Conservation (phyloP, 2,888 invertebrate species). For the Perizoma affinitatum region DNA sequence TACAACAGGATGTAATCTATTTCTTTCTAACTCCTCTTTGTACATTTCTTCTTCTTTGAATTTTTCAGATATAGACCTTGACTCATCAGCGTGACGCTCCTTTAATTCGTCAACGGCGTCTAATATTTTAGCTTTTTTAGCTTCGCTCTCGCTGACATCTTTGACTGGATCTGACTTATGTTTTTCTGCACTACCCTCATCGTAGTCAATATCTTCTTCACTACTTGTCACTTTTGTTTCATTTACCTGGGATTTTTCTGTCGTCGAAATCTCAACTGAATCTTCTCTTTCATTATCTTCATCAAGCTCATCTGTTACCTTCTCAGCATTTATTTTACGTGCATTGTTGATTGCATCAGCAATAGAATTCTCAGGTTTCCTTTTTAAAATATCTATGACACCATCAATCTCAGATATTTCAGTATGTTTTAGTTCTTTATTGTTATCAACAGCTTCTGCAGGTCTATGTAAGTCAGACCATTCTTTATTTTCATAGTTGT, state of each 20-base stretch:
- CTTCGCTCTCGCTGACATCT: conserved; percentile 60
- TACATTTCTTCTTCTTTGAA: conserved; percentile 68
- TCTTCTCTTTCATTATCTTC: conserved; percentile 29
- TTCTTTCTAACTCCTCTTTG: conserved; percentile 54
- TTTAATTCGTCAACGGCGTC: conserved; percentile 71
- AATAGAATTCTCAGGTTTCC: conserved; percentile 43
- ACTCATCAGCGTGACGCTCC: conserved; percentile 68
- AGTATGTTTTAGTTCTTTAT: conserved; percentile 46
- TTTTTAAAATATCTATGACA: conserved; percentile 66
- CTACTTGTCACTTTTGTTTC: conserved; percentile 23
- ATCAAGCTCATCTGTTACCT: conserved; percentile 13
- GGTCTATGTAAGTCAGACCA: conserved; percentile 66
- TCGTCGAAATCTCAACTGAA: conserved; percentile 25
- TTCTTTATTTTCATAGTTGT: conserved; percentile 72
- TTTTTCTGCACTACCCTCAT: conserved; percentile 52
- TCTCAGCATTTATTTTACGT: conserved; percentile 23
- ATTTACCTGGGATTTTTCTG: conserved; percentile 27
- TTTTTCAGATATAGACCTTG: conserved; percentile 65
- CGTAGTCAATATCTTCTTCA: conserved; percentile 43
- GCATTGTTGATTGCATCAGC: conserved; percentile 42
- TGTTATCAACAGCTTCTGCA: conserved; percentile 37
- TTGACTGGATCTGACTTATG: conserved; percentile 44
- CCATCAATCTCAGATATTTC: conserved; percentile 67
- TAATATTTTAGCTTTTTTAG: conserved; percentile 65
- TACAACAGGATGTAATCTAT: conserved; percentile 23